Percentiles rank a stretch among this genome's conserved stretches.
These are phyloP conservation scores for Muricea muricata DNA, from an alignment of 92 coral and sea anemone genomes.

Conservation along the genomic window DNA sequence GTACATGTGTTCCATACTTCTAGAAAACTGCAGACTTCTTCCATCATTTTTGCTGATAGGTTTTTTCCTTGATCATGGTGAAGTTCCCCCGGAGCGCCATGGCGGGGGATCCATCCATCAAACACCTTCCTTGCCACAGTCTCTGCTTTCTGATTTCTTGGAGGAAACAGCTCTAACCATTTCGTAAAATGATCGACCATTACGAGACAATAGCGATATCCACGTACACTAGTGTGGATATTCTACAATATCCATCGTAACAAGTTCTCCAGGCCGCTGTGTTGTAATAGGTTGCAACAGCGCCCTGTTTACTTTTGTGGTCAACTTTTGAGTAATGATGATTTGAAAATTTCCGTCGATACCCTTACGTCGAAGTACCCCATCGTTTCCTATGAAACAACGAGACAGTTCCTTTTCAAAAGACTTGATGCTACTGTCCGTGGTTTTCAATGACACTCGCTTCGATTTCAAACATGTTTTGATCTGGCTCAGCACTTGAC, in stretches of 20 bases:
- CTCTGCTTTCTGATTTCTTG: neutral
- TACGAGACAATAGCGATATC: slow-evolving; percentile 30
- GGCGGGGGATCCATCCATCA: slow-evolving; percentile 44
- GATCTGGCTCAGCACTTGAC: slow-evolving; percentile 46
- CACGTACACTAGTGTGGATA: slow-evolving; percentile 28
- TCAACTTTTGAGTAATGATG: no score
- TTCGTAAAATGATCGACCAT: slow-evolving; percentile 54
- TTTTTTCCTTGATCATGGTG: slow-evolving; percentile 58
- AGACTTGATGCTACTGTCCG: neutral
- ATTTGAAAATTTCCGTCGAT: no score
- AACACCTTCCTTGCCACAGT: slow-evolving; percentile 42
- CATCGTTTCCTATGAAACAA: no score
- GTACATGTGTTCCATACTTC: slow-evolving; percentile 27
- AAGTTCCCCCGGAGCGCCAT: slow-evolving; percentile 59
- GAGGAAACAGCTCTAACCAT: slow-evolving; percentile 23
- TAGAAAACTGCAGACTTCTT: slow-evolving; percentile 26
- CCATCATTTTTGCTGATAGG: slow-evolving; percentile 30
- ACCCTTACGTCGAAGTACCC: no score
- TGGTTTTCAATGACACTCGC: neutral
- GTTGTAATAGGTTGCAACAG: neutral
- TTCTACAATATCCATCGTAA: slow-evolving; percentile 18
- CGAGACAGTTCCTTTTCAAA: no score
- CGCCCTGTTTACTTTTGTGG: no score
- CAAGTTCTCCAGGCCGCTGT: slow-evolving; percentile 24
- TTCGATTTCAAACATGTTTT: slow-evolving; percentile 42